These are phyloP conservation scores for Bombus superbus DNA, from an alignment of 1,140 invertebrate genomes.

Conservation along the genomic window DNA sequence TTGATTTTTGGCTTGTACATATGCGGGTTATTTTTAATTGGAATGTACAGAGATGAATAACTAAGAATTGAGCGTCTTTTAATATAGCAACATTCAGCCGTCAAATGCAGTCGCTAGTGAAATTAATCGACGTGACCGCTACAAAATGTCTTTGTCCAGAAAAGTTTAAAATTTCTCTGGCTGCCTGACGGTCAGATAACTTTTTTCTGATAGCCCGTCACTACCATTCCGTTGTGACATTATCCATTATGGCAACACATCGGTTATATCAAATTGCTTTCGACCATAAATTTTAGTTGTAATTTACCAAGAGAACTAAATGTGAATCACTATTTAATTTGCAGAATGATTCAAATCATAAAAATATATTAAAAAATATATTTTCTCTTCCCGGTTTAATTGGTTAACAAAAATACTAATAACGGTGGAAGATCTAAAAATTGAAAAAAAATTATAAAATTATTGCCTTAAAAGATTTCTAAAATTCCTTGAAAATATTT, in stretches of 20 bases:
- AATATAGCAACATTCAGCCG: not conserved
- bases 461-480: too few relatives aligned
- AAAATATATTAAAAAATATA: not conserved
- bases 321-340: too few relatives aligned
- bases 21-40: not conserved
- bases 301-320: not conserved
- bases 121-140: conserved; percentile 9
- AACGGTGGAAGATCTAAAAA: not conserved
- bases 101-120: not conserved
- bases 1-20: too few relatives aligned
- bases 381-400: not conserved
- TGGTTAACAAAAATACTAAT: not conserved
- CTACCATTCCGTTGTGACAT: not conserved
- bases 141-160: not conserved
- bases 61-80: not conserved
- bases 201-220: conserved; percentile 6
- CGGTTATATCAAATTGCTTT: not conserved
- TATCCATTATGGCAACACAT: not conserved
- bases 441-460: not conserved
- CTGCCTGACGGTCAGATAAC: not conserved
- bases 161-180: not conserved
- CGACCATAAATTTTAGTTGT: not conserved
- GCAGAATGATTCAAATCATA: too few relatives aligned
- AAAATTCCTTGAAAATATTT: not conserved
- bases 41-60: not conserved